Base-by-base conservation (phyloP, 2,797 vertebrate genomes). In the Catharus ustulatus region DNA sequence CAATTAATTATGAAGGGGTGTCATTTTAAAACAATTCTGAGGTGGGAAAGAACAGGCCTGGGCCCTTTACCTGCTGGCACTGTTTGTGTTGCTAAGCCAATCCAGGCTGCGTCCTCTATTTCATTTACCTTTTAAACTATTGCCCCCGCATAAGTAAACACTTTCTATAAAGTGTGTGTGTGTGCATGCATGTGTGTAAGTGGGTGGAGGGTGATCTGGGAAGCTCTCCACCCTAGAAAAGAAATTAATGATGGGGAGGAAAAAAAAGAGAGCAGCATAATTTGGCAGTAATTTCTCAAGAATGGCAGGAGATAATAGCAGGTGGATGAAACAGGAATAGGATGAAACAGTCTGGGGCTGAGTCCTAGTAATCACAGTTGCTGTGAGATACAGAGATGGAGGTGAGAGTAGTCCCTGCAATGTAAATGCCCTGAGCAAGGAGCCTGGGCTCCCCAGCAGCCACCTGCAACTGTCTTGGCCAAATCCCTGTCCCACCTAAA, bases 81-180 rank as follows among this genome's bases (percentile, higher is more conserved):
- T 96, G 90, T 97, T 97, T 97, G 95, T 97, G 95, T 96, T 96
- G 95, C 96, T 97, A 97, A 97, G 95, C 94, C 95, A 94, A 94
- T 96, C 91, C 93, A 96, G 88, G 87, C 87, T 94, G 91, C 77
- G 89, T 95, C 93, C 94, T 90, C 91, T 95, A 77, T 94, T 96
- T 95, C 93, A 91, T 96, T 96, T 96, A 95, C 94, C 95, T 96
- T 95, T 96, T 96, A 91, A 97, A 96, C 96, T 97, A 94, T 96
- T 96, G 95, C 96, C 95, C 95, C 95, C 85, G 90, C 94, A 91
- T 94, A 94, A 95, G 96, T 94, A 96, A 97, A 97, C 95, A 97
- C 93, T 87, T 94, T 95, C 83, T 91, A 84, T 74, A 96, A 94
- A 94, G 94, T 94, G 82, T 95, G 74, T 83, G 77, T 86, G 58